Evolutionary conservation across 2,888 invertebrate genomes (phyloP).

Genomic region (Epistrophe eligans): DNA sequence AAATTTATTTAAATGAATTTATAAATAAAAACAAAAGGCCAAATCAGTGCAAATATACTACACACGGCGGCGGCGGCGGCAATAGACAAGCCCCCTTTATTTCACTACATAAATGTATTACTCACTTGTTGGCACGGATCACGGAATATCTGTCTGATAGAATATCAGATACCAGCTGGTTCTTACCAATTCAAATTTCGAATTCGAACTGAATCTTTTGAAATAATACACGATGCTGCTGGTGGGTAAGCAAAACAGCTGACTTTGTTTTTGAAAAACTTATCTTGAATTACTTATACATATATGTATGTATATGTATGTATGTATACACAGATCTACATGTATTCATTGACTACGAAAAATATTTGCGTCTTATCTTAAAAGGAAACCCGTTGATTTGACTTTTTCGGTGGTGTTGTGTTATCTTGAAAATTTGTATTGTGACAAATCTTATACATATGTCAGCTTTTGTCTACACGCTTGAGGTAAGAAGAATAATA

Average conservation of each 20-base stretch:
- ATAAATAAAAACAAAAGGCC: background rate
- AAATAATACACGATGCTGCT: background rate
- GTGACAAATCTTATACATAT: conserved; percentile 11
- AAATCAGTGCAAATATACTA: background rate
- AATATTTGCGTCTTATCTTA: background rate
- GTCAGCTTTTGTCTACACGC: background rate
- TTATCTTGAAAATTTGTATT: background rate
- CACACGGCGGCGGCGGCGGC: background rate
- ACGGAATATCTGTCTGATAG: background rate
- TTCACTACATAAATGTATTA: background rate
- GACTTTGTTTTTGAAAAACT: background rate
- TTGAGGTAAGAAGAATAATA: background rate
- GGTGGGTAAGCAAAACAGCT: background rate
- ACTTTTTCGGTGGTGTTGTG: background rate
- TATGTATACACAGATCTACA: no score
- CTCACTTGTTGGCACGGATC: conserved; percentile 6
- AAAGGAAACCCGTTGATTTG: background rate
- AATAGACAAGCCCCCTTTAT: conserved; percentile 33
- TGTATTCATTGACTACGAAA: background rate
- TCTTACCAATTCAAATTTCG: conserved; percentile 15
- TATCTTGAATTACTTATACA: background rate
- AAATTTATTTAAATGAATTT: background rate
- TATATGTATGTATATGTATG: no score
- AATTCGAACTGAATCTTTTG: background rate
- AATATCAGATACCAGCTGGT: background rate